phyloP scores from a whole-genome alignment of 2,888 invertebrate genomes.

The Antheraea assamensis region DNA sequence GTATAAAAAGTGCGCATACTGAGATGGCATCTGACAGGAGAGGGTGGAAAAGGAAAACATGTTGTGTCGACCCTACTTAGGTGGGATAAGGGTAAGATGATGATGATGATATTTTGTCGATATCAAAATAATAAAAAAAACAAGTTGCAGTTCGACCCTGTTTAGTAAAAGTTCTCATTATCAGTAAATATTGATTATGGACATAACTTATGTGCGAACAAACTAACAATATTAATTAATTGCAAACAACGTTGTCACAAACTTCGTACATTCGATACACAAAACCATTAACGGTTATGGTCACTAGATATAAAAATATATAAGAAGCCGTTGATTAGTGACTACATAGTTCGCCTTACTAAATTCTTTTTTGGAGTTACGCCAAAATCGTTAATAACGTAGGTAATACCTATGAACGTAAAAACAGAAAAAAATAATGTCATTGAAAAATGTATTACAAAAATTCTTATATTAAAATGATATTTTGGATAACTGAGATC shows the following conservation, averaged over 20 bases:
- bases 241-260: background rate
- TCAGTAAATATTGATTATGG: background rate
- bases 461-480: background rate
- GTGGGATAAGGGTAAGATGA: too few species aligned
- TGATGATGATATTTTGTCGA: background rate
- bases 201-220: background rate
- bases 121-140: background rate
- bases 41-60: too few species aligned
- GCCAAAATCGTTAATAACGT: conserved; percentile 3
- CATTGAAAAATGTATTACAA: background rate
- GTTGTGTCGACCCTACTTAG: too few species aligned
- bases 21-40: too few species aligned
- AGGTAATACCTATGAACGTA: background rate
- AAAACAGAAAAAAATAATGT: background rate
- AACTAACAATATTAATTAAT: conserved; percentile 3
- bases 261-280: conserved; percentile 7
- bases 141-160: background rate
- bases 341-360: conserved; percentile 9
- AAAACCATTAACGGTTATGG: conserved; percentile 13
- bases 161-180: conserved; percentile 14
- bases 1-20: too few species aligned
- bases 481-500: too few species aligned
- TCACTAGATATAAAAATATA: conserved; percentile 14
- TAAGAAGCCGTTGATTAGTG: conserved; percentile 19
- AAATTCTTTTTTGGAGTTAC: background rate